A percentile compares a stretch with the other conserved stretches of the same genome.
These are phyloP conservation scores for Danio choprae DNA, from an alignment of 2,797 vertebrate species.

Conservation along the genomic window DNA sequence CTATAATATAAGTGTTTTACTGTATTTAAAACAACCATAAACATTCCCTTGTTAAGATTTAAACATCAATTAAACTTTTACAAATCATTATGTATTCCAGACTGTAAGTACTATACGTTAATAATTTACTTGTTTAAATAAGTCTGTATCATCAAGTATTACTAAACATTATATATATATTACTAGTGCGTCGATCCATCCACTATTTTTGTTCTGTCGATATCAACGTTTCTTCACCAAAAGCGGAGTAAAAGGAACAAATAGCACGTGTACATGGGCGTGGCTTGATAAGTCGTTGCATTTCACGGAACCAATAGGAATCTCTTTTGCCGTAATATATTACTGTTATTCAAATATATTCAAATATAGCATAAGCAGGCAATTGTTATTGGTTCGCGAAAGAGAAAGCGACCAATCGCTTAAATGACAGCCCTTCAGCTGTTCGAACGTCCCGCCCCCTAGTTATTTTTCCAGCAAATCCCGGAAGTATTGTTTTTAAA, in stretches of 20 bases:
- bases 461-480: conserved; percentile 61
- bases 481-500: conserved; percentile 83
- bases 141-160: too few species aligned
- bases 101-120: not conserved
- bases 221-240: conserved; percentile 13
- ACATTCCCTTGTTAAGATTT: too few species aligned
- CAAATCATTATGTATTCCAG: too few species aligned
- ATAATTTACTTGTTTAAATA: not conserved
- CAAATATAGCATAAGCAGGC: not conserved
- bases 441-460: conserved; percentile 67
- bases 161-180: not conserved
- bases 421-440: conserved; percentile 79
- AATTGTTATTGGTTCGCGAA: conserved; percentile 62
- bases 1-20: too few species aligned
- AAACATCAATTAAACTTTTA: too few species aligned
- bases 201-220: not conserved
- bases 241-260: conserved; percentile 62
- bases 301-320: conserved; percentile 67
- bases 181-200: not conserved
- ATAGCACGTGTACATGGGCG: conserved; percentile 84
- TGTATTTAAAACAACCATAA: too few species aligned
- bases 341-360: conserved; percentile 62
- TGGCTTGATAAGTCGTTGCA: conserved; percentile 43
- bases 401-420: conserved; percentile 69
- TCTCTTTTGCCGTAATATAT: conserved; percentile 60